Percentiles rank a stretch among this genome's conserved stretches.
phyloP scores from a whole-genome alignment of 1,140 invertebrate species.

The Vanessa atalanta region DNA sequence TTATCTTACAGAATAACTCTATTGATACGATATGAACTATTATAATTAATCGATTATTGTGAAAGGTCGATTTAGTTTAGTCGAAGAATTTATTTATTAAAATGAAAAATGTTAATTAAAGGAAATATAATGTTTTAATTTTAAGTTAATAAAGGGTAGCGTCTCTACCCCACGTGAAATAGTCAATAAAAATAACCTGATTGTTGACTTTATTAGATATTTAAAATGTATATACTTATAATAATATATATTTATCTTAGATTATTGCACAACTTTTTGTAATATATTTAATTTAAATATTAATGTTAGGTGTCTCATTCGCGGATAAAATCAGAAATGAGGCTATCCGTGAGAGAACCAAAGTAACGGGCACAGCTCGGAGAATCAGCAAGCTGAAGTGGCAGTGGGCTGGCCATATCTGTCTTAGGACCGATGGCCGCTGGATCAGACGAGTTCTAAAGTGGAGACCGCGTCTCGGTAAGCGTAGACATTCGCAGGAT shows the following conservation, averaged over 20 bases:
- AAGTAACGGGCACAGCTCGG: too few relatives aligned
- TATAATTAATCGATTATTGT: too few relatives aligned
- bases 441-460: too few relatives aligned
- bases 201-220: neutral
- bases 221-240: neutral
- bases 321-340: too few relatives aligned
- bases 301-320: neutral
- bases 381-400: too few relatives aligned
- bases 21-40: too few relatives aligned
- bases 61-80: neutral
- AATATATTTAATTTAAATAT: conserved; percentile 6
- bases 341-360: too few relatives aligned
- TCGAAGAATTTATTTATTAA: neutral
- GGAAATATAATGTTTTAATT: neutral
- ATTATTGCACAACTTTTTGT: conserved; percentile 47
- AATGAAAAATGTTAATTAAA: conserved; percentile 2
- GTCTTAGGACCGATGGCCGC: too few relatives aligned
- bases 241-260: conserved; percentile 12
- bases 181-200: conserved; percentile 30
- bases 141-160: conserved; percentile 9
- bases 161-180: conserved; percentile 53
- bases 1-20: too few relatives aligned
- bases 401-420: too few relatives aligned
- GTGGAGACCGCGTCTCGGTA: too few relatives aligned
- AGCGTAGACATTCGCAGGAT: too few relatives aligned